Conservation (phyloP, 2,888 invertebrate species). For the Epirrhoe tristata region DNA sequence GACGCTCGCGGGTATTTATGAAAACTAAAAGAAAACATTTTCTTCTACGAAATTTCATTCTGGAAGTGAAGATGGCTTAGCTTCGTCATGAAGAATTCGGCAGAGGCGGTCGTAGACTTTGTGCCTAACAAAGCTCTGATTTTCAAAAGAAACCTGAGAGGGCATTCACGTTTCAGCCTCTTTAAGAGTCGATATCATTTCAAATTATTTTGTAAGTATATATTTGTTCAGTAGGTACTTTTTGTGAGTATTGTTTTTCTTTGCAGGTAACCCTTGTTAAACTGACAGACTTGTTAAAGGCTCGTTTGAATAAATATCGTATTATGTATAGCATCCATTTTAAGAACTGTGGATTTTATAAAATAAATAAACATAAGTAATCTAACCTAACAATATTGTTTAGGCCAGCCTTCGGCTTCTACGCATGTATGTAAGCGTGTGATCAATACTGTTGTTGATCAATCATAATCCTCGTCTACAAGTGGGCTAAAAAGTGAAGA, state of each 20-base stretch:
- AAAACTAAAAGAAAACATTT: neutral
- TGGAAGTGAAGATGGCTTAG: neutral
- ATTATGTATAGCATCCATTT: too few relatives aligned
- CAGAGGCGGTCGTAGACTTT: neutral
- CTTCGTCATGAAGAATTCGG: conserved; percentile 1
- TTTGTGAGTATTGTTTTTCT: neutral
- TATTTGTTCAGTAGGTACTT: too few relatives aligned
- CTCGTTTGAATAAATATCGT: neutral
- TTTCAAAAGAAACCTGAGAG: conserved; percentile 1
- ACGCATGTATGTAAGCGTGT: neutral
- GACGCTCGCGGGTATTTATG: neutral
- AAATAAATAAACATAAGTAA: neutral
- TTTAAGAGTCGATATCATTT: neutral
- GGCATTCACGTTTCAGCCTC: conserved; percentile 19
- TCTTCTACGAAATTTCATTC: neutral
- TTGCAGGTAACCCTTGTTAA: conserved; percentile 21
- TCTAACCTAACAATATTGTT: neutral
- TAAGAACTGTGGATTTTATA: too few relatives aligned
- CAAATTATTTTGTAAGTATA: neutral
- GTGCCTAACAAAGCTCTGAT: neutral
- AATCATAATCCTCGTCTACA: neutral
- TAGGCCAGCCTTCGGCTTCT: neutral
- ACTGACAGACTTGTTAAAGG: conserved; percentile 20
- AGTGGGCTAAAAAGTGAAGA: neutral
- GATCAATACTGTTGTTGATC: neutral